Base-by-base conservation (phyloP, 2,888 invertebrate genomes). In the Hemithea aestivaria region DNA sequence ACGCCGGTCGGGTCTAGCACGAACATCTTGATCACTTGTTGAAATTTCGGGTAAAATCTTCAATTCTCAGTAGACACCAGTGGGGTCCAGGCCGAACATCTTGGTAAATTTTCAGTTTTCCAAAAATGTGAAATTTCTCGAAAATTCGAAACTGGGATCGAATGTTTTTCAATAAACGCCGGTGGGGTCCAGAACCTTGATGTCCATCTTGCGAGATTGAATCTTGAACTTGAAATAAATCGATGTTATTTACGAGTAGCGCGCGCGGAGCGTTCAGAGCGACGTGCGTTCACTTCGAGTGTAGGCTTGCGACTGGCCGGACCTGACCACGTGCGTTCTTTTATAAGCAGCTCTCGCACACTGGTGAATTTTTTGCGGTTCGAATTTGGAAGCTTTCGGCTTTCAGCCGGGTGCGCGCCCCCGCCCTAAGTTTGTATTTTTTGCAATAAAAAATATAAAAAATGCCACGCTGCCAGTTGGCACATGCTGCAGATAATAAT, bases 331-430 rank as follows among this genome's bases (percentile, higher is more conserved):
- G 84, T 84, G 83, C 76, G 71, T 57, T 53, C 51, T 75, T 85
- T 75, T 85, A 85, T 83, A 83, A 58, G 59, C 66, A 63, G 59
- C 64, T 71, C 72, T 73, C 70, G 73, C 62, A 69, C 75, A 68
- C 66, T 77, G 73, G 81, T 78, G 73, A 71, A 78, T 84, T 80
- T 83, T 83, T 87, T 81, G 83, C 81, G 72, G 76, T 79, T 78
- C 66, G 73, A 83, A 79, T 84, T 84, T 82, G 80, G 83, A 80
- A 82, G 83, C 82, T 85, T 84, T 83, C 82, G 82, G 83, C 82
- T 85, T 84, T 83, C 82, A 82, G 83, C 77, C 72, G 77, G 75
- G 78, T 79, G 80, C 75, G 66, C 71, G 73, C 78, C 80, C 80
- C 77, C 73, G 77, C 82, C 84, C 83, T 78, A 66, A 69, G 45